A percentile compares a stretch with the other conserved stretches of the same genome.
phyloP scores from a whole-genome alignment of 2,888 invertebrate species.

The Hybos culiciformis region DNA sequence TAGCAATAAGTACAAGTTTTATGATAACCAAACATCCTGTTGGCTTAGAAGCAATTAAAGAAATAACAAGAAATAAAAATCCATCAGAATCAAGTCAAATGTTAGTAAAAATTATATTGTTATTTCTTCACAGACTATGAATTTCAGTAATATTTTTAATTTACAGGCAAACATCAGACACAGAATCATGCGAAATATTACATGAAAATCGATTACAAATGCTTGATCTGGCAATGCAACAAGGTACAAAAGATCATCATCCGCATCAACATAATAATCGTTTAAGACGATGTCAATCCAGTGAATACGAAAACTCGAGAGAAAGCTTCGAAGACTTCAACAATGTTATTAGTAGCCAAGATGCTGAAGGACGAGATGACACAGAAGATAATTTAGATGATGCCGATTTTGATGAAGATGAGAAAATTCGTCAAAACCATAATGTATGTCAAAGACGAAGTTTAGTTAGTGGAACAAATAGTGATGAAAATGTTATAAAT shows the following conservation, averaged over 20 bases:
- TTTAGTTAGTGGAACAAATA: constrained; percentile 15
- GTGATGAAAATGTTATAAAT: constrained; percentile 34
- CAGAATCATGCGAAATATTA: constrained; percentile 35
- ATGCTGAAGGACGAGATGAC: constrained; percentile 28
- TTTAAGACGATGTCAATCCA: constrained; percentile 30
- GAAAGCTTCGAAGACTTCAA: constrained; percentile 31
- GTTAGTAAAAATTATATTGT: constrained; percentile 23
- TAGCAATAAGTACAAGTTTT: constrained; percentile 33
- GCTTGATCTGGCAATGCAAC: constrained; percentile 20
- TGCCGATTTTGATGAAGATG: constrained; percentile 34
- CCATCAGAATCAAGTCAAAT: constrained; percentile 36
- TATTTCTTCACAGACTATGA: background rate
- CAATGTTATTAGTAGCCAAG: no score
- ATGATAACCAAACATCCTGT: constrained; percentile 47
- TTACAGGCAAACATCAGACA: constrained; percentile 35
- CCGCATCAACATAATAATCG: constrained; percentile 19
- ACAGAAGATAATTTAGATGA: constrained; percentile 34
- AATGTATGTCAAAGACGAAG: constrained; percentile 27
- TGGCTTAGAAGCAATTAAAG: constrained; percentile 64
- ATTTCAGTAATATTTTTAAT: no score
- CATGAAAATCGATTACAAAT: constrained; percentile 30
- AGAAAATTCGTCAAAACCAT: constrained; percentile 7
- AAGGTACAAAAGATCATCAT: constrained; percentile 24
- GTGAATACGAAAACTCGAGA: constrained; percentile 31
- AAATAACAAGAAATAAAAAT: constrained; percentile 52